Conservation (phyloP, 2,113 vertebrate genomes). For the Mixornis gularis region DNA sequence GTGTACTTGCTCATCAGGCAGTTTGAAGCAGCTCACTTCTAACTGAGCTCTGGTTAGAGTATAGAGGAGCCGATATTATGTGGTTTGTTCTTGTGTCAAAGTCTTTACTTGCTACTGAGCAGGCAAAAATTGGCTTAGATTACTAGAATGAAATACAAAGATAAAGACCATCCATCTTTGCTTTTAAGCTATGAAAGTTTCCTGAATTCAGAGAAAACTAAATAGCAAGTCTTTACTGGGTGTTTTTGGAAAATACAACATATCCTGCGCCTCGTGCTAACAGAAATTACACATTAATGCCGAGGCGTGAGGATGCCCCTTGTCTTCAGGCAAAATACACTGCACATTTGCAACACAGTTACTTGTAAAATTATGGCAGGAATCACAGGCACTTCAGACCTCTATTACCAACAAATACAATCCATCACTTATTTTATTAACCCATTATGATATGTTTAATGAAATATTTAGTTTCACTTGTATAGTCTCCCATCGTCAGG, state of each 20-base stretch:
- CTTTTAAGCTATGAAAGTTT: neutral
- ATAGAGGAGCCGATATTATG: neutral
- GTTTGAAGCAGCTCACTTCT: neutral
- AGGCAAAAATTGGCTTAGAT: neutral
- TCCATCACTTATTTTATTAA: neutral
- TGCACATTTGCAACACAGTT: neutral
- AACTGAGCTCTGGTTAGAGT: neutral
- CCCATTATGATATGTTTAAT: neutral
- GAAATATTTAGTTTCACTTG: neutral
- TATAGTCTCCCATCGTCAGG: neutral
- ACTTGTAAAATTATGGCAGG: neutral
- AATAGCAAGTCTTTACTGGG: neutral
- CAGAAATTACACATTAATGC: rapidly evolving
- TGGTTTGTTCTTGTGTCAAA: neutral
- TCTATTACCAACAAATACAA: neutral
- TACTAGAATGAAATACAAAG: neutral
- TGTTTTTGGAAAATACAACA: neutral
- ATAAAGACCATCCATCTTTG: neutral
- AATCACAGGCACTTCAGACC: neutral
- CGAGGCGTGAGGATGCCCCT: neutral
- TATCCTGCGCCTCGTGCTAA: neutral
- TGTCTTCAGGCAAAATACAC: neutral
- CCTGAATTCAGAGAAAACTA: neutral
- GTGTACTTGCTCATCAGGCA: neutral
- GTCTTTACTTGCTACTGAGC: neutral